phyloP scores from a whole-genome alignment of 2,888 invertebrate species.

The Caenorhabditis virilis region DNA sequence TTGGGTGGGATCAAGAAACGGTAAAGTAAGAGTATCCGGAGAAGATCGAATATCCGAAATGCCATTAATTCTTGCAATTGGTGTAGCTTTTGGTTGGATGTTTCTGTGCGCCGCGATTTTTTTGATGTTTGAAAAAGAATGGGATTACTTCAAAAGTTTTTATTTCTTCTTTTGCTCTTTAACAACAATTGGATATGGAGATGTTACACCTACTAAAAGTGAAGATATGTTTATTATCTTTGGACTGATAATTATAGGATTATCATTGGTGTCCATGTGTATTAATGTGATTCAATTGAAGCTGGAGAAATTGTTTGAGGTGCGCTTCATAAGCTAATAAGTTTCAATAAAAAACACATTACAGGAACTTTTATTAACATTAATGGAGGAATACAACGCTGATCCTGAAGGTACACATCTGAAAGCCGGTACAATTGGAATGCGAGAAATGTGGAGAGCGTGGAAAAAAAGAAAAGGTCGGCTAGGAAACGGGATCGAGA shows the following conservation, averaged over 20 bases:
- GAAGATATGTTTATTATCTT: constrained; percentile 68
- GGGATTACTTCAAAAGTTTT: constrained; percentile 69
- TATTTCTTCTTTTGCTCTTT: constrained; percentile 68
- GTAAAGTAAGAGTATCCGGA: constrained; percentile 28
- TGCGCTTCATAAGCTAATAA: background rate
- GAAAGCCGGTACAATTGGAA: constrained; percentile 50
- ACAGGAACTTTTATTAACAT: constrained; percentile 63
- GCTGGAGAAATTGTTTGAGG: constrained; percentile 52
- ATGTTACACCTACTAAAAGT: constrained; percentile 67
- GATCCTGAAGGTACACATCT: constrained; percentile 53
- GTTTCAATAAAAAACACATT: constrained; percentile 9
- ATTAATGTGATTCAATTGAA: constrained; percentile 63
- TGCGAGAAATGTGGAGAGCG: constrained; percentile 64
- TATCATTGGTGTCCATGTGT: constrained; percentile 65
- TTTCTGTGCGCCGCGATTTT: constrained; percentile 68
- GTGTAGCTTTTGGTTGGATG: constrained; percentile 67
- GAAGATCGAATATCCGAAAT: constrained; percentile 53
- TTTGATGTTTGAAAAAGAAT: constrained; percentile 64
- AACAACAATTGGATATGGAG: constrained; percentile 68
- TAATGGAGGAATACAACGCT: constrained; percentile 66
- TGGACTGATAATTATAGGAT: constrained; percentile 65
- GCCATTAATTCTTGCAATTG: constrained; percentile 64
- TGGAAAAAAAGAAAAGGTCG: constrained; percentile 58
- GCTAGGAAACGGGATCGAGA: constrained; percentile 28
- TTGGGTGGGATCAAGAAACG: constrained; percentile 50